These are phyloP conservation scores for Chromoteleia sp. DNA, from an alignment of 2,888 invertebrate genomes.

Conservation along the genomic window DNA sequence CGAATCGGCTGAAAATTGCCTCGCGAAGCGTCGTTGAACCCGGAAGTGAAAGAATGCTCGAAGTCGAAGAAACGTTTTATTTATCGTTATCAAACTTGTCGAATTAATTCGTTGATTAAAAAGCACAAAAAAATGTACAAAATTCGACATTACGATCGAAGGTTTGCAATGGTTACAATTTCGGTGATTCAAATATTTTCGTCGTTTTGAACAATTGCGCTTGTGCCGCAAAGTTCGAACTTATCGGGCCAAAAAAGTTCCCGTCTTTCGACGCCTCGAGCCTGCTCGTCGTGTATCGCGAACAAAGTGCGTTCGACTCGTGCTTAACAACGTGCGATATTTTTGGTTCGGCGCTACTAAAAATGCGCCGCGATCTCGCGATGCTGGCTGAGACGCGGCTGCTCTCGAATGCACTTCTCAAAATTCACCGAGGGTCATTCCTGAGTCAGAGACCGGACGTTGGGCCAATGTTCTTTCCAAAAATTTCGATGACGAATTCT, in stretches of 20 bases:
- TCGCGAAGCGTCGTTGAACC: background rate
- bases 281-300: slow-evolving; percentile 22
- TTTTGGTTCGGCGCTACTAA: slow-evolving; percentile 68
- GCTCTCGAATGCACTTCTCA: slow-evolving; percentile 69
- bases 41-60: slow-evolving; percentile 12
- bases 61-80: background rate
- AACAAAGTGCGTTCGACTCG: slow-evolving; percentile 64
- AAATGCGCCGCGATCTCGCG: slow-evolving; percentile 69
- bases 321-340: slow-evolving; percentile 66
- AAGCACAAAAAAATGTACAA: no score
- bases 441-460: slow-evolving; percentile 83
- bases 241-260: no score
- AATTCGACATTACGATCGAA: no score
- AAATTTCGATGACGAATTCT: slow-evolving; percentile 78
- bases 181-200: no score
- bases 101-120: no score
- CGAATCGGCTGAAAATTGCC: slow-evolving; percentile 1
- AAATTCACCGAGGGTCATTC: slow-evolving; percentile 82
- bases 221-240: no score
- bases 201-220: no score
- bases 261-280: slow-evolving; percentile 15
- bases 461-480: slow-evolving; percentile 73
- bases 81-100: no score
- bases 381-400: slow-evolving; percentile 49
- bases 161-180: no score